phyloP scores from a whole-genome alignment of 2,113 vertebrate species.

The Ptilonorhynchus violaceus region DNA sequence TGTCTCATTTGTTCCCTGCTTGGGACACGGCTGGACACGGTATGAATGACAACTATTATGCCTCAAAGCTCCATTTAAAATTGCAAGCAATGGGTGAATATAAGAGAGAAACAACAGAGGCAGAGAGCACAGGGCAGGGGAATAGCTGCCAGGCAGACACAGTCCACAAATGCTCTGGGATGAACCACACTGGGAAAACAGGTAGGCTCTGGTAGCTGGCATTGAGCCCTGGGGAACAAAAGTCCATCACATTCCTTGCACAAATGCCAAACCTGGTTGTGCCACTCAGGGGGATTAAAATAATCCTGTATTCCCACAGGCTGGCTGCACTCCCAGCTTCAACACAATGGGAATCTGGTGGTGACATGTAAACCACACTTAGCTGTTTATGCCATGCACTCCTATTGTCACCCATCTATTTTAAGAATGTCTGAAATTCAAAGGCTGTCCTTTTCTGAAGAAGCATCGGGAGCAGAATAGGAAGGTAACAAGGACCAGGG shows the following conservation, averaged over 20 bases:
- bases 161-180: not conserved
- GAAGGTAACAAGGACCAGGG: not conserved
- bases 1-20: not conserved
- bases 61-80: not conserved
- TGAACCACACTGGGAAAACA: not conserved
- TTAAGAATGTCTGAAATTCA: not conserved
- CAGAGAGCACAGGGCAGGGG: not conserved
- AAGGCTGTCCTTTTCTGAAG: not conserved
- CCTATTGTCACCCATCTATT: not conserved
- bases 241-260: not conserved
- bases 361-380: not conserved
- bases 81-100: not conserved
- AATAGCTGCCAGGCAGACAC: not conserved
- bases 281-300: not conserved
- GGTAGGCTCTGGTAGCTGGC: not conserved
- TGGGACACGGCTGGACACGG: not conserved
- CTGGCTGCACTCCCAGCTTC: not conserved
- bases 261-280: not conserved
- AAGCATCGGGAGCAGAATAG: not conserved
- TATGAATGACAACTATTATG: not conserved
- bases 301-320: not conserved
- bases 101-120: not conserved
- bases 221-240: not conserved
- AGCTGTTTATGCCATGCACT: not conserved
- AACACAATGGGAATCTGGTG: not conserved